phyloP scores from a whole-genome alignment of 1,140 invertebrate genomes.

The Pachypeltis micranthus region DNA sequence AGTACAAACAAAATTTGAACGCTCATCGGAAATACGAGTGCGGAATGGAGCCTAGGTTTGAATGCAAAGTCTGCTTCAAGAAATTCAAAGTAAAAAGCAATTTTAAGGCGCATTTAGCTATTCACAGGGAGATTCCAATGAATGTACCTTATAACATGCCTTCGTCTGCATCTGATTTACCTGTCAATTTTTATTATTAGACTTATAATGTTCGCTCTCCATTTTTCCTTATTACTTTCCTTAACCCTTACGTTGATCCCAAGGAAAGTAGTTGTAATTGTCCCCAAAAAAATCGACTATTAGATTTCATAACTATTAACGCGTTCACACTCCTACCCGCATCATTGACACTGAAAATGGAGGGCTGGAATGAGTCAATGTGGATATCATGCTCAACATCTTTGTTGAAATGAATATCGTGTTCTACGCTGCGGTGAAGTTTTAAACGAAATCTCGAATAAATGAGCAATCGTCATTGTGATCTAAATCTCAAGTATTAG shows the following conservation, averaged over 20 bases:
- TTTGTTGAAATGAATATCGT: too few relatives aligned
- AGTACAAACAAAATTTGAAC: conserved; percentile 20
- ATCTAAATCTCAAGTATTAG: too few relatives aligned
- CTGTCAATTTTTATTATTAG: background rate
- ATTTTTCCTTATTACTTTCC: too few relatives aligned
- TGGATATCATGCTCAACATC: too few relatives aligned
- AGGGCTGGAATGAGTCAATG: too few relatives aligned
- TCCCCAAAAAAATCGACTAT: background rate
- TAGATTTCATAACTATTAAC: background rate
- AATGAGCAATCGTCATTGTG: too few relatives aligned
- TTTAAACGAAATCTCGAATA: too few relatives aligned
- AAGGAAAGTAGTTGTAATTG: background rate
- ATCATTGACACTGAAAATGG: too few relatives aligned
- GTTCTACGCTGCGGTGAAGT: too few relatives aligned
- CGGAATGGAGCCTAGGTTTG: conserved; percentile 40
- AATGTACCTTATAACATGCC: background rate
- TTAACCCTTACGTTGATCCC: background rate
- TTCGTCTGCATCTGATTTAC: background rate
- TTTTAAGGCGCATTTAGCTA: conserved; percentile 17
- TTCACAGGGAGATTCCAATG: background rate
- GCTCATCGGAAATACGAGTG: conserved; percentile 47
- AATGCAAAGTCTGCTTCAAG: conserved; percentile 28
- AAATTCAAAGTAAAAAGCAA: conserved; percentile 20
- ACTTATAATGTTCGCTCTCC: too few relatives aligned
- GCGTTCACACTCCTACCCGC: background rate